Evolutionary conservation across 2,888 invertebrate species (phyloP).

Genomic region (Geotrupes spiniger): DNA sequence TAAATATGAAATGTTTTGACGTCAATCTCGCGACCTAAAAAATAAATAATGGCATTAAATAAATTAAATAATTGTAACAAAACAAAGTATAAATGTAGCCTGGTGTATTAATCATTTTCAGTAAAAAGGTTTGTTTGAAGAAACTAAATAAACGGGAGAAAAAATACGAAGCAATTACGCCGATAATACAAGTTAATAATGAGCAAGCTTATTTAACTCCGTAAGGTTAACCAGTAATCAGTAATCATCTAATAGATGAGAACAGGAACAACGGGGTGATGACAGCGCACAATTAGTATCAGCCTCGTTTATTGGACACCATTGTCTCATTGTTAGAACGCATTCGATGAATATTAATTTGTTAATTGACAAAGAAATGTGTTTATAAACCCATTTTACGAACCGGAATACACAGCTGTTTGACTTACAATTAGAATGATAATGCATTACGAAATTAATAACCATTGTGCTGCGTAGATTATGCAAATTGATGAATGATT

Average conservation of each 20-base stretch:
- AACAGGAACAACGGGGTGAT: slow-evolving; percentile 1
- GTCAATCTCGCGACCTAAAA: too few species aligned
- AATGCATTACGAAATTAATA: too few species aligned
- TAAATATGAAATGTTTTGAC: too few species aligned
- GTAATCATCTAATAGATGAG: slow-evolving; percentile 3
- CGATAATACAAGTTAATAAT: neutral
- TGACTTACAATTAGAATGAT: too few species aligned
- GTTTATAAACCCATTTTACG: too few species aligned
- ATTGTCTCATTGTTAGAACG: neutral
- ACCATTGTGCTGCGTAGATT: too few species aligned
- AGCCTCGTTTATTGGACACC: neutral
- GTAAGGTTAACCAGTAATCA: neutral
- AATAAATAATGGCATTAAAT: too few species aligned
- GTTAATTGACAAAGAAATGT: neutral
- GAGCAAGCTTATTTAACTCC: slow-evolving; percentile 2
- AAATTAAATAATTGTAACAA: too few species aligned
- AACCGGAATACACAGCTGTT: too few species aligned
- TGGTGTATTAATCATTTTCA: neutral
- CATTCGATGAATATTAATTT: slow-evolving; percentile 3
- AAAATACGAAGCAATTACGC: neutral
- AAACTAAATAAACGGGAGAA: neutral
- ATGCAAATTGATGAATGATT: too few species aligned
- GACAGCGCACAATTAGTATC: slow-evolving; percentile 2
- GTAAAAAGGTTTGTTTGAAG: neutral
- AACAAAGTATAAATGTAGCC: too few species aligned